phyloP scores from a whole-genome alignment of 2,113 vertebrate species.

The Aegithalos caudatus region DNA sequence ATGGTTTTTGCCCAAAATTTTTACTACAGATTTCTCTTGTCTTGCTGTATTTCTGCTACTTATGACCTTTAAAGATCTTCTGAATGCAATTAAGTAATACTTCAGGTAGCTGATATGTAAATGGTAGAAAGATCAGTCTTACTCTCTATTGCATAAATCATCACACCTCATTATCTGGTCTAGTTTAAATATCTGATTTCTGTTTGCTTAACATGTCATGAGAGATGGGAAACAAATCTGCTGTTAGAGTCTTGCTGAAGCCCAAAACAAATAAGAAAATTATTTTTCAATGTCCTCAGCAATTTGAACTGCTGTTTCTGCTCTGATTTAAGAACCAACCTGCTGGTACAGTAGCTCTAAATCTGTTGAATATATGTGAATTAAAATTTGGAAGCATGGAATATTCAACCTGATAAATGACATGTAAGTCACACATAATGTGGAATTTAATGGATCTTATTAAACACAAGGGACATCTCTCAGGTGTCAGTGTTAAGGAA shows the following conservation, averaged over 20 bases:
- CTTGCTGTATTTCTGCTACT: background rate
- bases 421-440: accelerated
- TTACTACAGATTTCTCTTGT: background rate
- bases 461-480: background rate
- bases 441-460: background rate
- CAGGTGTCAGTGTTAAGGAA: background rate
- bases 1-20: background rate
- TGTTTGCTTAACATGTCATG: background rate
- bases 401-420: background rate
- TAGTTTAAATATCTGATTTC: background rate
- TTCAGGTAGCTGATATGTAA: background rate
- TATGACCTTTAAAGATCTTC: background rate
- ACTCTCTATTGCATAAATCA: background rate
- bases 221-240: background rate
- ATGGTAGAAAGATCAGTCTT: background rate
- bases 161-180: background rate
- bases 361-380: background rate
- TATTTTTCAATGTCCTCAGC: background rate
- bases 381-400: background rate
- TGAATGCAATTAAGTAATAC: background rate
- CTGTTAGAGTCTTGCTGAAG: background rate
- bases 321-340: background rate
- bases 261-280: background rate
- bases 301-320: background rate
- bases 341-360: background rate